Evolutionary conservation across 2,113 vertebrate species (phyloP), one percentile per base, ranked within the genome.

Genomic region (Scatophagus argus): DNA sequence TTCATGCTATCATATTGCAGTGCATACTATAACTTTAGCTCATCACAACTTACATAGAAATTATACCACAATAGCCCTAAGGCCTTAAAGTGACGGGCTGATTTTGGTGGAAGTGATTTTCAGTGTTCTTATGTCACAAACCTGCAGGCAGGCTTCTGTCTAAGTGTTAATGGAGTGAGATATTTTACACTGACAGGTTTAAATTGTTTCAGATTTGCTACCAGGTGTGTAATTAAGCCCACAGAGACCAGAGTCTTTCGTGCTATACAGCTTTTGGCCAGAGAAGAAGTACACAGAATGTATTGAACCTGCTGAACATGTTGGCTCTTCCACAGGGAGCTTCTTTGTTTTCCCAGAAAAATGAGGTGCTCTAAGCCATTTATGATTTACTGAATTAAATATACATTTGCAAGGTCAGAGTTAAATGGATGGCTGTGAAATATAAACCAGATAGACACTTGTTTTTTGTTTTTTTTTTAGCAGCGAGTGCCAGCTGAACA

Each of bases 381-480:
- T 46, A 60, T 72, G 65, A 79, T 59, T 54, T 23, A 54, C 23
- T 77, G 72, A 54, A 68, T 63, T 68, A 31, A 76, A 79, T 52
- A 79, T 51, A 79, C 60, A 66, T 13, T 29, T 3, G 1, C 32
- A 52, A 74, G 46, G 64, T 75, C 32, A 75, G 60, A 64, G 51
- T 67, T 46, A 46, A 56, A 65, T 34, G 2, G 60, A 44, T 52
- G 46, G 17, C n/a, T 17, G 31, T 14, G 21, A 52, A 74, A 84
- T 60, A 52, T 29, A 54, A 64, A 59, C 19, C 17, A 27, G 36
- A 58, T 13, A 23, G 2, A 49, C 58, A 47, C 31, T 11, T 31
- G 5, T 41, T 38, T 23, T 3, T 31, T 29, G 10, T 34, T 21
- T 41, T 31, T 29, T 21, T 34, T 21, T 41, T 56, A 58, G 0